Evolutionary conservation across 2,113 vertebrate genomes (phyloP).

Genomic region (Egretta garzetta): DNA sequence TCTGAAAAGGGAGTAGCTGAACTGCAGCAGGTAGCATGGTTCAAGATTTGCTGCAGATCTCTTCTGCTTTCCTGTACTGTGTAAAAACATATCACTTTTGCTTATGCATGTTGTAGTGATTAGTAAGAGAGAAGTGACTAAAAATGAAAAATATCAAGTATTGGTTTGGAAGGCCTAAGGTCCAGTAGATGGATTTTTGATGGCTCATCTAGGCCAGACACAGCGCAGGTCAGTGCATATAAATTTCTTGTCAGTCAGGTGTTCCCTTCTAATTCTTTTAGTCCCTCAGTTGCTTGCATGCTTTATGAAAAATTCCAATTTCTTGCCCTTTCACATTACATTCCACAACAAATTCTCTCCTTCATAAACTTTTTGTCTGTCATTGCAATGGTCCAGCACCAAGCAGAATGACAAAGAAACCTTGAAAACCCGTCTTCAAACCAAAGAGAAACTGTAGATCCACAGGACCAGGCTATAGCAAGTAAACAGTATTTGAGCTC

Average conservation of each 20-base stretch:
- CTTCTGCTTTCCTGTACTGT: not conserved
- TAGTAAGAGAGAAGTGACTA: not conserved
- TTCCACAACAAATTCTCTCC: not conserved
- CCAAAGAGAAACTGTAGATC: not conserved
- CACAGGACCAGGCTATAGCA: not conserved
- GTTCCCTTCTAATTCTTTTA: not conserved
- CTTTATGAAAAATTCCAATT: not conserved
- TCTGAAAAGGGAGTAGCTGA: not conserved
- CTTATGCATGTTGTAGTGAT: not conserved
- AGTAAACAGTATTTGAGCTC: not conserved
- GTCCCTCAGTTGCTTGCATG: not conserved
- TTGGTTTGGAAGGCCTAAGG: not conserved
- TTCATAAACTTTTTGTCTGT: not conserved
- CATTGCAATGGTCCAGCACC: not conserved
- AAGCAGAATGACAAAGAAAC: not conserved
- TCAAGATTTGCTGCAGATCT: not conserved
- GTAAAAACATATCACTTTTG: not conserved
- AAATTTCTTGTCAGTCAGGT: slow-evolving; percentile 16
- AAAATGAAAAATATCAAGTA: not conserved
- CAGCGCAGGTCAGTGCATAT: not conserved
- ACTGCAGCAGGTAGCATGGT: not conserved
- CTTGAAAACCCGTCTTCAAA: not conserved
- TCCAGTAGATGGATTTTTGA: not conserved
- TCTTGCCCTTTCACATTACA: not conserved
- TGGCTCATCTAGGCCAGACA: not conserved